A percentile compares a stretch with the other conserved stretches of the same genome.
These are phyloP conservation scores for Cyphomyrus plagiostoma DNA, from an alignment of 2,113 vertebrate species.

Conservation along the genomic window DNA sequence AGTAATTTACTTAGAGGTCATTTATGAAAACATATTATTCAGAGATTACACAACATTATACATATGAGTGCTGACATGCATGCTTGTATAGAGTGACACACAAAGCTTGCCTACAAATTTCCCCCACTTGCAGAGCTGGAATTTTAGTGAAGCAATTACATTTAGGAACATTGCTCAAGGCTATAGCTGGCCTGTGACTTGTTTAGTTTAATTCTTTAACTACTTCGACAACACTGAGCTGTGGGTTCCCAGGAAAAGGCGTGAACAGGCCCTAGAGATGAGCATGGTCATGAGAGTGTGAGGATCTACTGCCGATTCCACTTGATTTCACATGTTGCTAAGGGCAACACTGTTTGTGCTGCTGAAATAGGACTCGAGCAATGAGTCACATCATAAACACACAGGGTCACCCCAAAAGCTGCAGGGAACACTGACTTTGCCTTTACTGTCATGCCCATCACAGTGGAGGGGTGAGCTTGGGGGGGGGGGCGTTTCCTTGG, in stretches of 20 bases:
- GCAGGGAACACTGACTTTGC: not conserved
- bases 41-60: not conserved
- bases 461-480: not conserved
- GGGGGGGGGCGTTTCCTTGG: not conserved
- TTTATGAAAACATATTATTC: constrained; percentile 5
- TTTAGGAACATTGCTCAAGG: not conserved
- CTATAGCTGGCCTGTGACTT: not conserved
- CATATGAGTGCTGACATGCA: not conserved
- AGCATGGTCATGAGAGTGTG: not conserved
- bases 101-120: not conserved
- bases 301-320: not conserved
- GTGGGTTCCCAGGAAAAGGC: not conserved
- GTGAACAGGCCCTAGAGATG: not conserved
- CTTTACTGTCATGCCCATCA: not conserved
- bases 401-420: not conserved
- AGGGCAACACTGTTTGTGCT: not conserved
- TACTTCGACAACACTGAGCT: not conserved
- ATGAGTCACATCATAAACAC: constrained; percentile 1
- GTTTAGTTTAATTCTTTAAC: not conserved
- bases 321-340: not conserved
- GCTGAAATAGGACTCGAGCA: not conserved
- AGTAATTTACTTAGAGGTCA: not conserved
- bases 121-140: not conserved
- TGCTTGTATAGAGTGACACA: not conserved
- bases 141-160: not conserved